Evolutionary conservation across 2,113 vertebrate species (phyloP).

Genomic region (Agapornis roseicollis): DNA sequence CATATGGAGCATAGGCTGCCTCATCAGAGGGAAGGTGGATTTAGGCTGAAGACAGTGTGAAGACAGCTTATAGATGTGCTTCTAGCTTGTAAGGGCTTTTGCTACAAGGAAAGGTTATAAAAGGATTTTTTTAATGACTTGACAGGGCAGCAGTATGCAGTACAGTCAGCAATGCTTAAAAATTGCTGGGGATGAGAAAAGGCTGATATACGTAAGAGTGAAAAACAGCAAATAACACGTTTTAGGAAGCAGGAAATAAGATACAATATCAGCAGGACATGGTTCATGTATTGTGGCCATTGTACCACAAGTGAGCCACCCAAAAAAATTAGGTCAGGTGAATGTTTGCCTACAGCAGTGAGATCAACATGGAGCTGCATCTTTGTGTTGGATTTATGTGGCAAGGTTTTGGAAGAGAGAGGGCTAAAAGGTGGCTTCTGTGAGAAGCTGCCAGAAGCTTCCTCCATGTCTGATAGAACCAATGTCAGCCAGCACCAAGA

Average conservation of each 20-base stretch:
- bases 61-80: background rate
- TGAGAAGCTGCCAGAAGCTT: background rate
- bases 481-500: background rate
- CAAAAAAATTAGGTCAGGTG: background rate
- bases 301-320: background rate
- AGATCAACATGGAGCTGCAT: background rate
- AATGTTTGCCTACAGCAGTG: background rate
- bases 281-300: background rate
- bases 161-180: background rate
- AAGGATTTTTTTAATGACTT: background rate
- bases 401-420: background rate
- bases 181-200: background rate
- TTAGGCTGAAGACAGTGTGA: background rate
- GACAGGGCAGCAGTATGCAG: background rate
- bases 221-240: background rate
- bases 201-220: background rate
- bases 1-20: background rate
- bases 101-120: background rate
- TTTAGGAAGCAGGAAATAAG: background rate
- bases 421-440: background rate
- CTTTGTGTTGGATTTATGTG: background rate
- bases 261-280: background rate
- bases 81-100: background rate
- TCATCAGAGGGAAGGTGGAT: background rate
- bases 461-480: background rate